phyloP scores from a whole-genome alignment of 2,113 vertebrate genomes.

The Perca flavescens region DNA sequence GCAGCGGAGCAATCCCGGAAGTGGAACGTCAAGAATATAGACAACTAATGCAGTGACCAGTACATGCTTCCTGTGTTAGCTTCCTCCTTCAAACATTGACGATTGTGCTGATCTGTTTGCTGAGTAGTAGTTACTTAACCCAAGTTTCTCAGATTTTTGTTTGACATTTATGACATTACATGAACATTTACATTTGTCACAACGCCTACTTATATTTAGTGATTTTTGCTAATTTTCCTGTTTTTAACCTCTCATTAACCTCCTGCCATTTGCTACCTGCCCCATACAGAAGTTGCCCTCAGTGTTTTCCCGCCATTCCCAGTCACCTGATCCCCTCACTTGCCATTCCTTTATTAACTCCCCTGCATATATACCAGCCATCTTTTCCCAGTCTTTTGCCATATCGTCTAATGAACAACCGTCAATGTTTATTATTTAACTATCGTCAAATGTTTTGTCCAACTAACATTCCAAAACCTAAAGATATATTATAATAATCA shows the following conservation, averaged over 20 bases:
- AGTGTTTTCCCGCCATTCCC: background rate
- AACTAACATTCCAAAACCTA: background rate
- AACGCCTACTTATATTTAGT: background rate
- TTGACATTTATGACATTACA: background rate
- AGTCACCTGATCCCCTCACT: background rate
- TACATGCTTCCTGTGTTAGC: background rate
- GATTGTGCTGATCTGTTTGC: background rate
- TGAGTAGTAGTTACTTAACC: background rate
- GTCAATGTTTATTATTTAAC: too few species aligned
- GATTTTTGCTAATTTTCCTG: background rate
- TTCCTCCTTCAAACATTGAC: background rate
- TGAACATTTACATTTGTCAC: background rate
- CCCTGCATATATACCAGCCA: background rate
- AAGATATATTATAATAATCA: background rate
- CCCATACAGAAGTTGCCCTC: background rate
- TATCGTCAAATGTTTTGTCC: too few species aligned
- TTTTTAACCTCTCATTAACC: background rate
- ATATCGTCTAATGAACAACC: too few species aligned
- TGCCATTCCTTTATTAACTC: background rate
- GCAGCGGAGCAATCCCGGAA: too few species aligned
- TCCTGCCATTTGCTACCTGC: background rate
- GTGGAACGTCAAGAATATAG: too few species aligned
- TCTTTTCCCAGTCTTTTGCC: too few species aligned
- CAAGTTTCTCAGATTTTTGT: background rate
- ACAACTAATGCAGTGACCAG: background rate